A percentile compares a stretch with the other conserved stretches of the same genome.
phyloP scores from a whole-genome alignment of 2,888 invertebrate species.

The Drosophila ustulata region DNA sequence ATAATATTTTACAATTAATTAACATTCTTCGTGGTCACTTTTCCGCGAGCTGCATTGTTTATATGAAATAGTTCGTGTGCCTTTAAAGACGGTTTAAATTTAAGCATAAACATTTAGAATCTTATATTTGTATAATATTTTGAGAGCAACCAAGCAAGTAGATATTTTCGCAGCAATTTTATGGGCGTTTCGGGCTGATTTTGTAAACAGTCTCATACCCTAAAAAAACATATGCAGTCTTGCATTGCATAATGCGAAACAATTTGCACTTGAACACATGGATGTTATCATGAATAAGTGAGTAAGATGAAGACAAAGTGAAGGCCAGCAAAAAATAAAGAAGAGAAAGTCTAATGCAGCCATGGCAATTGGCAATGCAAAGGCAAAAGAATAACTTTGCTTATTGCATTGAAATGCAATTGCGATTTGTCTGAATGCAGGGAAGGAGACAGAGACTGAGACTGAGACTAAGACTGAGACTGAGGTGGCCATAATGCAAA shows the following conservation, averaged over 20 bases:
- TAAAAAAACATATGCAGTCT: slow-evolving; percentile 22
- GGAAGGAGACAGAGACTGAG: background rate
- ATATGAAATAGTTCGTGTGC: no score
- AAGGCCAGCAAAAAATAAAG: slow-evolving; percentile 16
- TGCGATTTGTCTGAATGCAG: slow-evolving; percentile 41
- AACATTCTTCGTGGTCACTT: background rate
- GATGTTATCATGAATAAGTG: background rate
- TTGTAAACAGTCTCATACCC: slow-evolving; percentile 17
- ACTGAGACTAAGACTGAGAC: no score
- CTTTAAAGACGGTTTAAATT: background rate
- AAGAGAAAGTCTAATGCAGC: slow-evolving; percentile 37
- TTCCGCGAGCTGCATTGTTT: background rate
- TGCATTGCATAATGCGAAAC: slow-evolving; percentile 58
- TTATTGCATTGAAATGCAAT: slow-evolving; percentile 81
- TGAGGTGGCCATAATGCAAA: slow-evolving; percentile 9
- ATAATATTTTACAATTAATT: background rate
- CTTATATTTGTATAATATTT: slow-evolving; percentile 1
- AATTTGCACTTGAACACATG: slow-evolving; percentile 31
- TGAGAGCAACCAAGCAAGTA: background rate
- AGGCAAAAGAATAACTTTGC: slow-evolving; percentile 70
- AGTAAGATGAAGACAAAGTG: background rate
- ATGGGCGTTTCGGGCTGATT: slow-evolving; percentile 27
- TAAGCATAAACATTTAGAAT: background rate
- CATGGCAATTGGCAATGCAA: slow-evolving; percentile 59
- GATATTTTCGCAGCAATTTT: slow-evolving; percentile 2